Evolutionary conservation across 2,888 invertebrate genomes (phyloP).

Genomic region (Amiota communis): DNA sequence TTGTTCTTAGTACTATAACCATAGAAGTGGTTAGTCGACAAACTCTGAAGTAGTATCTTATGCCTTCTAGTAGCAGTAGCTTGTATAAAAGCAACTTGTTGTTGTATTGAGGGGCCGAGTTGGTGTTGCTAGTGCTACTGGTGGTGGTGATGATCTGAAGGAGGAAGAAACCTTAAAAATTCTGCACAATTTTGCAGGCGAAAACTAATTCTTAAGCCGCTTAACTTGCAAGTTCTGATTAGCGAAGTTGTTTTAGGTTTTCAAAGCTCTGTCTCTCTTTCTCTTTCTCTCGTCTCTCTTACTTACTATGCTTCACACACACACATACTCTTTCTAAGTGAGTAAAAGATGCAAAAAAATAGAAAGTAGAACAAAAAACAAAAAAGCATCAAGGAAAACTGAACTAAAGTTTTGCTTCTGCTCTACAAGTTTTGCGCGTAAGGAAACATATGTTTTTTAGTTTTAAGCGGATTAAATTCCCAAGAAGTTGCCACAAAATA

Average conservation of each 20-base stretch:
- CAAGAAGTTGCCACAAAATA: neutral
- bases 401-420: conserved; percentile 8
- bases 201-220: conserved; percentile 63
- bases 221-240: conserved; percentile 64
- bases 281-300: neutral
- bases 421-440: conserved; percentile 9
- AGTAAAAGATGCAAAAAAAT: conserved; percentile 15
- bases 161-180: conserved; percentile 22
- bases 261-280: no score
- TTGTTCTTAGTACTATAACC: no score
- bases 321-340: neutral
- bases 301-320: no score
- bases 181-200: conserved; percentile 5
- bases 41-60: neutral
- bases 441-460: conserved; percentile 52
- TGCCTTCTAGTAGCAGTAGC: neutral
- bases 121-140: no score
- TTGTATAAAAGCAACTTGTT: neutral
- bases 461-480: conserved; percentile 62
- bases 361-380: conserved; percentile 31
- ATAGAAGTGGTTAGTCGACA: no score
- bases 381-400: neutral
- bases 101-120: no score
- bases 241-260: conserved; percentile 50
- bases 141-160: neutral